A percentile compares a stretch with the other conserved stretches of the same genome.
Conservation (phyloP, 2,888 invertebrate species). For the Acanthacorydalis orientalis region DNA sequence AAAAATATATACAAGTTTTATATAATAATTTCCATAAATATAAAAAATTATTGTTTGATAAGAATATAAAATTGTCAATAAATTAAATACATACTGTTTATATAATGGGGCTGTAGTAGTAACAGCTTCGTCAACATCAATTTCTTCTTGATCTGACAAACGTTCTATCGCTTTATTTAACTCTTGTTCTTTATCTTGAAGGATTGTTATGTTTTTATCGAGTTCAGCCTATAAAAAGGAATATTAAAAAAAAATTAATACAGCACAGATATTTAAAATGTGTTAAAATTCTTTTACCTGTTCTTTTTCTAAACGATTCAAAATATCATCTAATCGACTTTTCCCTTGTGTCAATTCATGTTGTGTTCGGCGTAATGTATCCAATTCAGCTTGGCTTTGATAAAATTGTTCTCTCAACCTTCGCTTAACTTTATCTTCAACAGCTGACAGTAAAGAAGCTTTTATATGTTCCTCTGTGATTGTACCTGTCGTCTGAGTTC, state of each 20-base stretch:
- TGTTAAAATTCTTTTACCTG: constrained; percentile 24
- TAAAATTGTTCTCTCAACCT: constrained; percentile 78
- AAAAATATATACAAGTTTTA: constrained; percentile 17
- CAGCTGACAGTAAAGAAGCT: constrained; percentile 83
- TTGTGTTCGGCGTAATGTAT: constrained; percentile 72
- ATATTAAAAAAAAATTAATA: neutral
- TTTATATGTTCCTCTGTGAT: constrained; percentile 91
- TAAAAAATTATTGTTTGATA: too few relatives aligned
- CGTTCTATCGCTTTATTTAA: constrained; percentile 63
- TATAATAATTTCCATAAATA: neutral
- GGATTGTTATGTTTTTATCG: constrained; percentile 63
- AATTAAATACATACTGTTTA: constrained; percentile 64
- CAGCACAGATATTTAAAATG: neutral
- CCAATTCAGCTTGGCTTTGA: constrained; percentile 81
- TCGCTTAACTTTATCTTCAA: constrained; percentile 83
- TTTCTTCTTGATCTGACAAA: constrained; percentile 58
- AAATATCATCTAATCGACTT: constrained; percentile 60
- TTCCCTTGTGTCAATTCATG: constrained; percentile 77
- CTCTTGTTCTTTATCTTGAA: constrained; percentile 79
- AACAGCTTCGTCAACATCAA: constrained; percentile 92
- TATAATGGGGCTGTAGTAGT: constrained; percentile 91
- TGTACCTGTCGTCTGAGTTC: constrained; percentile 42
- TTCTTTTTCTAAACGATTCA: constrained; percentile 59
- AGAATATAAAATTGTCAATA: neutral
- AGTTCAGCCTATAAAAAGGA: constrained; percentile 43